These are phyloP conservation scores for Limnephilus auricula DNA, from an alignment of 2,888 invertebrate species.

Conservation along the genomic window DNA sequence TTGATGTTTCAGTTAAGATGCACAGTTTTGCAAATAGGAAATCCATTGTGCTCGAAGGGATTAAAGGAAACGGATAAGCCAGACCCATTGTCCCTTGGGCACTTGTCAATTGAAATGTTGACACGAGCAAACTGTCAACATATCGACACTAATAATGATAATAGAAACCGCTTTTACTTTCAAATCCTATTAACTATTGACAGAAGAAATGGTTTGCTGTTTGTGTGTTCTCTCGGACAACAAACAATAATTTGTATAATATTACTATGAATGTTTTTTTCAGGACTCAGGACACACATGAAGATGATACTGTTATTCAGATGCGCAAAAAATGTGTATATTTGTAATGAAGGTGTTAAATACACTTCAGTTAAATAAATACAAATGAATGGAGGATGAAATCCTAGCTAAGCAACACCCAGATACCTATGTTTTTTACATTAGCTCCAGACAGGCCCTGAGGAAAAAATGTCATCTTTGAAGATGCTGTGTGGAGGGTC, in stretches of 20 bases:
- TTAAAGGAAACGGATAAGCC: slow-evolving; percentile 25
- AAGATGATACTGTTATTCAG: not conserved
- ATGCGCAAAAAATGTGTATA: not conserved
- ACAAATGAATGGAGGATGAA: not conserved
- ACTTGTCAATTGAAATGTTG: slow-evolving; percentile 31
- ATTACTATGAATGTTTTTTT: not conserved
- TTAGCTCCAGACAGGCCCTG: too few species aligned
- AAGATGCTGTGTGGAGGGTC: too few species aligned
- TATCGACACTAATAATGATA: slow-evolving; percentile 42
- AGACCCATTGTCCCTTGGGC: not conserved
- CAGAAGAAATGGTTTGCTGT: not conserved
- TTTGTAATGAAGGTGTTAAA: not conserved
- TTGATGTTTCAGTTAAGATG: slow-evolving; percentile 36
- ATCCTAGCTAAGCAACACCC: not conserved
- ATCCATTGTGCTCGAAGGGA: slow-evolving; percentile 9
- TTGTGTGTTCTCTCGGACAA: slow-evolving; percentile 22
- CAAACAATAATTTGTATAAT: slow-evolving; percentile 15
- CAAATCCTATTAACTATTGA: slow-evolving; percentile 20
- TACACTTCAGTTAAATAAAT: not conserved
- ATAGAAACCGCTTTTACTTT: slow-evolving; percentile 47
- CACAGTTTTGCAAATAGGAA: slow-evolving; percentile 32
- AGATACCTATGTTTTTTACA: too few species aligned
- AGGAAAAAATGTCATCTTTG: too few species aligned
- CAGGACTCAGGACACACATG: slow-evolving; percentile 14
- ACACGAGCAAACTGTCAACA: slow-evolving; percentile 53